Base-by-base conservation (phyloP, 2,888 invertebrate species). In the Neelides folsomi region DNA sequence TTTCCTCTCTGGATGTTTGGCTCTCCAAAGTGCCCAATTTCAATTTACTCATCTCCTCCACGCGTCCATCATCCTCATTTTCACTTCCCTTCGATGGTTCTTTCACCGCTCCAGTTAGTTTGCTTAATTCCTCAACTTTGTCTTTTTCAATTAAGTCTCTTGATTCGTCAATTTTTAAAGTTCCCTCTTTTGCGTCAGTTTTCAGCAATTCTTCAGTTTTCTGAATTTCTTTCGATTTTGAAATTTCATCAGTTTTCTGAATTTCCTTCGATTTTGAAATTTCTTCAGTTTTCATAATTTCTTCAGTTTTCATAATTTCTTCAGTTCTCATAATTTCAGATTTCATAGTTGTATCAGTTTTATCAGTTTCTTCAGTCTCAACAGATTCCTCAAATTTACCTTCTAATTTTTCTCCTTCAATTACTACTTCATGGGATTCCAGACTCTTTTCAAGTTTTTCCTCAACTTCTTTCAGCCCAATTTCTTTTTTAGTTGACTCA, bases 151-250 rank as follows among this genome's bases (percentile, higher is more conserved):
- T 27, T 6, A 50, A 49, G 8, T 47, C 50, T n/a, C n/a, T 46
- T 37, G 15, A 16, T 18, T 37, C 20, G 13, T 20, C 41, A 1
- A 36, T 45, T 44, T 53, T 43, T 10, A 35, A 39, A 12, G 19
- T 12, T 16, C 20, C 36, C 6, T 35, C 51, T 53, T 27, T 59
- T 57, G 37, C 57, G 46, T 51, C 56, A 57, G 27, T 47, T 52
- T 47, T 56, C 49, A 36, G 51, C 10, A 12, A 12, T 36, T 10
- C 37, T 36, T 36, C 37, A 36, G 37, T 9, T 36, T 36, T 12
- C 37, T 36, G 9, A n/a, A n/a, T n/a, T n/a, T n/a, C n/a, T n/a
- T n/a, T n/a, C 1, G 27, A 39, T 44, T 53, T 43, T 10, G 34
- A 39, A 12, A 13, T 12, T 19, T 19, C 37, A 2, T 37, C 52